Conservation (phyloP, 2,797 vertebrate species). For the Lepilemur septentrionalis region DNA sequence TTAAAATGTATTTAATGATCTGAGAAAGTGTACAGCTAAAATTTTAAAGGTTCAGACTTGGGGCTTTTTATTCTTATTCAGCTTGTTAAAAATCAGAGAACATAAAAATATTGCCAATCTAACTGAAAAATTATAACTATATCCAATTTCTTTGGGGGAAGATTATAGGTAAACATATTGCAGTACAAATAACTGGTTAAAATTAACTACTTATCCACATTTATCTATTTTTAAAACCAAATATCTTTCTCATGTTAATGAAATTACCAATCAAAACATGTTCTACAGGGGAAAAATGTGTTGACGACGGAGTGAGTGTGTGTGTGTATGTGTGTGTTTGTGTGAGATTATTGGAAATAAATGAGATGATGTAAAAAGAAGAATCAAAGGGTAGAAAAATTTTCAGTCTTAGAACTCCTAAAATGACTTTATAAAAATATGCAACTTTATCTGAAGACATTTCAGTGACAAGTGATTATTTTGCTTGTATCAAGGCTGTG, state of each 20-base stretch:
- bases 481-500: too few relatives aligned
- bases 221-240: not conserved
- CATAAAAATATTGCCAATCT: not conserved
- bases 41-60: not conserved
- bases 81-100: not conserved
- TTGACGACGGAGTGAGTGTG: not conserved
- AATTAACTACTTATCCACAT: not conserved
- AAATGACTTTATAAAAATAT: not conserved
- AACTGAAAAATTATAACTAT: not conserved
- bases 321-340: not conserved
- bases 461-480: not conserved
- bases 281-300: not conserved
- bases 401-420: not conserved
- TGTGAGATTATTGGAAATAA: not conserved
- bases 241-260: not conserved
- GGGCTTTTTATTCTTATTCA: not conserved
- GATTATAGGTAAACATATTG: not conserved
- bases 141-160: not conserved
- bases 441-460: not conserved
- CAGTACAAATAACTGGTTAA: not conserved
- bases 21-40: not conserved
- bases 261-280: slow-evolving; percentile 18
- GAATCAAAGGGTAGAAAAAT: not conserved
- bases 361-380: not conserved
- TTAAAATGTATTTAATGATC: not conserved